These are phyloP conservation scores for Poecile montanus DNA, from an alignment of 2,797 vertebrate genomes.

Conservation along the genomic window DNA sequence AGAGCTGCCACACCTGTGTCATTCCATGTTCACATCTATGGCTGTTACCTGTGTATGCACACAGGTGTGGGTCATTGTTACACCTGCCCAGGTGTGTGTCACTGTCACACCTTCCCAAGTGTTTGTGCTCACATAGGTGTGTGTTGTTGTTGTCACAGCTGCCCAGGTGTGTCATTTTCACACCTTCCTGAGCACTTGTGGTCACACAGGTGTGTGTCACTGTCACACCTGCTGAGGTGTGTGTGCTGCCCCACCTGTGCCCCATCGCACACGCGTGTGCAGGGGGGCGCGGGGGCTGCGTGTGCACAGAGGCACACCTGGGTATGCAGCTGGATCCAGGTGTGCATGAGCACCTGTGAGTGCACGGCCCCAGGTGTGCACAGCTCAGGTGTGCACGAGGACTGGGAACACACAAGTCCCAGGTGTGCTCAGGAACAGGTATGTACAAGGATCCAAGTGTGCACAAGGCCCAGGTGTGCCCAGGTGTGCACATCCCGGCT, in stretches of 20 bases:
- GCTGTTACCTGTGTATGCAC: not conserved
- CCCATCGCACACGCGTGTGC: not conserved
- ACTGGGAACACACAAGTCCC: too few species aligned
- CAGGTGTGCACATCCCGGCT: not conserved
- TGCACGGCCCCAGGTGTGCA: not conserved
- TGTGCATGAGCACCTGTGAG: not conserved
- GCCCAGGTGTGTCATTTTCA: not conserved
- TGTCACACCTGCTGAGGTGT: not conserved
- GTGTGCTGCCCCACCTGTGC: not conserved
- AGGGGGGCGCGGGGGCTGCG: not conserved
- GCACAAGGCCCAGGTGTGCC: not conserved
- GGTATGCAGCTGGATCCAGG: not conserved
- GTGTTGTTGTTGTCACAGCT: not conserved
- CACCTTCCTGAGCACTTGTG: not conserved
- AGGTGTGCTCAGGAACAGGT: not conserved
- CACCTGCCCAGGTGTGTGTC: not conserved
- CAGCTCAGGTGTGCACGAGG: not conserved
- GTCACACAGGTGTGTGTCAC: not conserved
- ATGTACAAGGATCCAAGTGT: not conserved
- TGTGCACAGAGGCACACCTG: not conserved
- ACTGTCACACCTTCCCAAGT: not conserved
- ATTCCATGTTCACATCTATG: not conserved
- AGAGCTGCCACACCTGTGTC: not conserved
- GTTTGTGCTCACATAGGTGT: not conserved
- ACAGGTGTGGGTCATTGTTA: not conserved